Base-by-base conservation (phyloP, 2,888 invertebrate species). In the Xanthia icteritia region DNA sequence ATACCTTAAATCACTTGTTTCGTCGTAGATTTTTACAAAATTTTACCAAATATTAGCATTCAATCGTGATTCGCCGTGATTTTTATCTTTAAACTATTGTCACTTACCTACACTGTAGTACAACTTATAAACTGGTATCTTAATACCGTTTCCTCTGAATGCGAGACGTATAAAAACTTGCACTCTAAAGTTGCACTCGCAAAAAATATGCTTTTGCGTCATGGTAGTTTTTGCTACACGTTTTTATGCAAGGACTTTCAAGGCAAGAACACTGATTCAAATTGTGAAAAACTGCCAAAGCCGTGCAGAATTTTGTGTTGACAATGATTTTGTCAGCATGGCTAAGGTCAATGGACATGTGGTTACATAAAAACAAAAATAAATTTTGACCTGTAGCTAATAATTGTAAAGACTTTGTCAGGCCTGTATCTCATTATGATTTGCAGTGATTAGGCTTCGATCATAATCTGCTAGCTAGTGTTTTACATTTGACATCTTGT, bases 191-290 rank as follows among this genome's bases (percentile, higher is more conserved):
- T 65, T 11, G 13, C 2, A n/a, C 8, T n/a, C 23, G 58, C 84
- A 83, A 83, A 81, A 84, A 84, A 75, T 60, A 58, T 58, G 72
- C 72, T 69, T 66, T 68, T 83, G 74, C 84, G 74, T 20, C 45
- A 36, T 61, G 69, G 73, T 84, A 54, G 17, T 54, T 82, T 82
- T 82, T 82, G 56, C 15, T 61, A 15, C 9, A 17, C 5, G 36
- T 70, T 72, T 78, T 74, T 78, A 51, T 56, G 27, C 39, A 31
- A 51, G 42, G 45, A 42, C 45, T 76, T 72, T 56, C n/a, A 60
- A 45, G 45, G 42, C 39, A 73, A 56, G 56, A 31, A 54, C n/a
- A 48, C 58, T 58, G n/a, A 36, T 64, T 68, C 9, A 20, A 63
- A 76, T 20, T 20, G 8, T 64, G 58, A 61, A 78, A 77, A 77